A percentile compares a stretch with the other conserved stretches of the same genome.
Evolutionary conservation across 2,797 vertebrate genomes (phyloP).

Genomic region (Platalea minor): DNA sequence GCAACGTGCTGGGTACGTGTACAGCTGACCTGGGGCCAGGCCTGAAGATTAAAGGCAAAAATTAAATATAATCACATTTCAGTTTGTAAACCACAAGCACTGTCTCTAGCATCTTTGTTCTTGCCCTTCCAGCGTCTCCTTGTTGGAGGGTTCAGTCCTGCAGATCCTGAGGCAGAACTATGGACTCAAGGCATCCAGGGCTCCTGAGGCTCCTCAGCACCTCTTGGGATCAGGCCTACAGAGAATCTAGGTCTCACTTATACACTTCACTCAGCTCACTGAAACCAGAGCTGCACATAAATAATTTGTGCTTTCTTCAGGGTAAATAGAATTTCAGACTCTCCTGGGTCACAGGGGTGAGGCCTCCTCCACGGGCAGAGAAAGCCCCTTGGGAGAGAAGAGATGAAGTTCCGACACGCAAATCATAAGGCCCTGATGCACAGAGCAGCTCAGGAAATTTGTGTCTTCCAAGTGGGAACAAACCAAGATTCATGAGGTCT

Average conservation of each 20-base stretch:
- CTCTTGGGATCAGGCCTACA: slow-evolving; percentile 28
- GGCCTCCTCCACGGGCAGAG: neutral
- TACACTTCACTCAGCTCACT: slow-evolving; percentile 37
- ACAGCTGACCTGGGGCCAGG: slow-evolving; percentile 90
- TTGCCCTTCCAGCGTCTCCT: neutral
- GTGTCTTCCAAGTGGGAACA: neutral
- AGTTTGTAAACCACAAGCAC: slow-evolving; percentile 21
- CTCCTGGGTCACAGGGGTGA: slow-evolving; percentile 8
- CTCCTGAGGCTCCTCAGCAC: neutral
- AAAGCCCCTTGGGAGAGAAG: slow-evolving; percentile 4
- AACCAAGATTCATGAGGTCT: neutral
- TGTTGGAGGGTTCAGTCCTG: neutral
- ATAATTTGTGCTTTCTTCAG: slow-evolving; percentile 59
- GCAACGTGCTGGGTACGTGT: slow-evolving; percentile 94
- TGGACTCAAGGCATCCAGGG: neutral
- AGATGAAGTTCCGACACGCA: slow-evolving; percentile 1
- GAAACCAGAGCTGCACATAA: slow-evolving; percentile 52
- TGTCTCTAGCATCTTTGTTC: slow-evolving; percentile 9
- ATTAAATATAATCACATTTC: slow-evolving; percentile 24
- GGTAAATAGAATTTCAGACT: slow-evolving; percentile 60
- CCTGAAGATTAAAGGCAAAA: slow-evolving; percentile 75
- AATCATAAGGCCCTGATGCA: neutral
- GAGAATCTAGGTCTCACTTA: slow-evolving; percentile 50
- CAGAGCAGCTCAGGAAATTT: neutral
- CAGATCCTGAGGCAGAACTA: neutral